Evolutionary conservation across 2,888 invertebrate species (phyloP), one percentile per base, ranked within the genome.

Genomic region (Campopleginae sp.): DNA sequence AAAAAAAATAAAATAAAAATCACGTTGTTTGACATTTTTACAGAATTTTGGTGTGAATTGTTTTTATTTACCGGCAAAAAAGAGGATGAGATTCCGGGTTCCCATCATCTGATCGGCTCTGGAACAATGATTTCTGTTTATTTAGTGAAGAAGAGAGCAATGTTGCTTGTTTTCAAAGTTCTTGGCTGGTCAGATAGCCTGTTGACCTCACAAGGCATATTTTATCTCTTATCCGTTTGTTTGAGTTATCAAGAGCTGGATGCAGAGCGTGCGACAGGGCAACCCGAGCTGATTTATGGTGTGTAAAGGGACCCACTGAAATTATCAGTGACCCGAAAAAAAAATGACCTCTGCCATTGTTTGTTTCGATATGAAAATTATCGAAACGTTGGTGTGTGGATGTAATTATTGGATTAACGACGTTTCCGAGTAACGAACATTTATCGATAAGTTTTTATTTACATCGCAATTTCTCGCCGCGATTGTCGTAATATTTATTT

Each of bases 1-100:
- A 51, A 51, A 6, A 31, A 33, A 51, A 19, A 33, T 10, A 27
- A 12, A 3, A 27, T 7, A 61, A 27, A 31, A 31, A 31, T 4
- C 2, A 31, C 31, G 4, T 31, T 31, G 2, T 31, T 31, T 10
- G 5, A 23, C 14, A 42, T 44, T 23, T 23, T 12, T n/a, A 70
- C 8, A 5, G 33, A 44, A 66, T 33, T 66, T 8, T 1, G 19
- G 10, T 17, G 38, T 51, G 19, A 33, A 19, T 14, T 23, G 7
- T 54, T 54, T 19, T 38, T 19, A 10, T n/a, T 70, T 84, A 84
- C 84, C 80, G 8, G 61, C 44, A 38, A 84, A 44, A 33, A 81
- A 68, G 61, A 81, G 27, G 27, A 68, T n/a, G 0, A 84, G 51
- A 54, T 81, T 76, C 46, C 84, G 72, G n/a, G 46, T 14, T 48